Evolutionary conservation across 2,888 invertebrate species (phyloP).

Genomic region (Andrena minutula): DNA sequence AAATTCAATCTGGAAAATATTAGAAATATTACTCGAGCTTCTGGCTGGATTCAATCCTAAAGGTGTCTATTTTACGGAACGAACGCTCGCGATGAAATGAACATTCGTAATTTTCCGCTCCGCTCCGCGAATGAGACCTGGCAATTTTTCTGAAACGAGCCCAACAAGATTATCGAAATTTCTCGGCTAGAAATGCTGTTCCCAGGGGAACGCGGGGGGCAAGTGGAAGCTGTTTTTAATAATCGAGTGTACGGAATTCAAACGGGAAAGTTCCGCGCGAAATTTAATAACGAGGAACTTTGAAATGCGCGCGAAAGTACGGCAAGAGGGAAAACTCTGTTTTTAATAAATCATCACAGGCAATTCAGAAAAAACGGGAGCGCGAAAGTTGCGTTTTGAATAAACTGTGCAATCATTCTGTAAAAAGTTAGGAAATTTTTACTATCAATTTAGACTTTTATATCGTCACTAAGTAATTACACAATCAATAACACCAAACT

Average conservation of each 20-base stretch:
- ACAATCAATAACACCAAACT: too few species aligned
- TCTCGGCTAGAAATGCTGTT: not conserved
- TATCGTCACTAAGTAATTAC: too few species aligned
- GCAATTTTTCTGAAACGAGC: not conserved
- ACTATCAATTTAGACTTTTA: too few species aligned
- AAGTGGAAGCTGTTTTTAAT: slow-evolving; percentile 40
- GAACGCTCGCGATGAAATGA: not conserved
- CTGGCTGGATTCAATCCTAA: not conserved
- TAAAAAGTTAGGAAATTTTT: too few species aligned
- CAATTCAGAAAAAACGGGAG: slow-evolving; percentile 1
- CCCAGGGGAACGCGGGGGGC: not conserved
- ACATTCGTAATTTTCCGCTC: not conserved
- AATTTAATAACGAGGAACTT: slow-evolving; percentile 50
- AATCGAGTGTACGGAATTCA: slow-evolving; percentile 35
- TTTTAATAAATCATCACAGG: slow-evolving; percentile 12
- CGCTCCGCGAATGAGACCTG: not conserved
- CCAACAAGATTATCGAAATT: slow-evolving; percentile 31
- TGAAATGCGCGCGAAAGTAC: not conserved
- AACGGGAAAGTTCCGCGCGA: slow-evolving; percentile 22
- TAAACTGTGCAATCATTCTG: too few species aligned
- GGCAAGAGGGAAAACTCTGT: slow-evolving; percentile 3
- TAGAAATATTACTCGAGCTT: not conserved
- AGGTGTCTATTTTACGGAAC: not conserved
- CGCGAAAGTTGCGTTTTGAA: not conserved
- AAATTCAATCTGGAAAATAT: not conserved